Evolutionary conservation across 2,888 invertebrate species (phyloP).

Genomic region (Platycheirus rosarum): DNA sequence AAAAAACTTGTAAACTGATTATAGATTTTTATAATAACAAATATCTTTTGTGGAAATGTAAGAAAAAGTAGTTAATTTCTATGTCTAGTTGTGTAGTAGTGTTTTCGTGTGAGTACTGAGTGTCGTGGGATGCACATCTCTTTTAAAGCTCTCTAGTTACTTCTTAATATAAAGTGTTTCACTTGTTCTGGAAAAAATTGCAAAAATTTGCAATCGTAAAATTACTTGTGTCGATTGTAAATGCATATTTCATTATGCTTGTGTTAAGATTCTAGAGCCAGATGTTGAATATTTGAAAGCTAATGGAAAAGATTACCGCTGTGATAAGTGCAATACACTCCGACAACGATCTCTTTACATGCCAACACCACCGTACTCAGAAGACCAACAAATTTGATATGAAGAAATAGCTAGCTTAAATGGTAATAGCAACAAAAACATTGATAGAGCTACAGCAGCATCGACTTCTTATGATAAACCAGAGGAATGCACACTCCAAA

Average conservation of each 20-base stretch:
- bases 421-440: background rate
- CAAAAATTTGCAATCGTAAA: too few relatives aligned
- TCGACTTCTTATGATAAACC: background rate
- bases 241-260: background rate
- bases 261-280: background rate
- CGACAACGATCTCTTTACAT: constrained; percentile 9
- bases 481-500: constrained; percentile 3
- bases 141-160: too few relatives aligned
- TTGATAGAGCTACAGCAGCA: background rate
- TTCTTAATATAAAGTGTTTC: too few relatives aligned
- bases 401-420: background rate
- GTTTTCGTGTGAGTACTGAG: too few relatives aligned
- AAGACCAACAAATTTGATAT: background rate
- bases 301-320: background rate
- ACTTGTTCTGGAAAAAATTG: too few relatives aligned
- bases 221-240: background rate
- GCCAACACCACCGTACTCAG: background rate
- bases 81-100: too few relatives aligned
- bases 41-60: too few relatives aligned
- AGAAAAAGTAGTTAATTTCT: too few relatives aligned
- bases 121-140: too few relatives aligned
- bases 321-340: too few relatives aligned
- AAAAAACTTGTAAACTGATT: too few relatives aligned
- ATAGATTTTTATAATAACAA: too few relatives aligned
- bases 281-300: constrained; percentile 6